Evolutionary conservation across 1,140 invertebrate genomes (phyloP), one percentile per base, ranked within the genome.

Genomic region (Dryas iulia): DNA sequence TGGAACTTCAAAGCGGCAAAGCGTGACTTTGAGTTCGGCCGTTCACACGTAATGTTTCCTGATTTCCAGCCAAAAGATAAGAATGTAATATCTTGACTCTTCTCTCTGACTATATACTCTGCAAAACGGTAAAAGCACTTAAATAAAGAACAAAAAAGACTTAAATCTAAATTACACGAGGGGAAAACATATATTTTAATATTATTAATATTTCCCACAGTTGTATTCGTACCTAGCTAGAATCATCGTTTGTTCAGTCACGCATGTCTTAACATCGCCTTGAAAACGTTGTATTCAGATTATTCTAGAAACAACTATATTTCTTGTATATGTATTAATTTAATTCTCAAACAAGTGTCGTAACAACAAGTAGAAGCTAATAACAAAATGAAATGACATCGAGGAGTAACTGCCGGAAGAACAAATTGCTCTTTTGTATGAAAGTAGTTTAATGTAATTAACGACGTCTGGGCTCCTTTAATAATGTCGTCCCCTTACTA

Each of bases 401-500:
- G 70, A 74, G 76, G 76, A 70, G 61, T 78, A 78, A 74, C 72
- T 58, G 71, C 72, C 81, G 84, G 84, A 86, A 78, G 79, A 56
- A 81, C 73, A 79, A 86, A 86, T 86, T 86, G 84, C 74, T 78
- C 81, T 74, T 86, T 84, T 82, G 66, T 78, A 81, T 75, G 79
- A 67, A 69, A 71, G 76, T 67, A 61, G 56, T 73, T 72, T 77
- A 79, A 79, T 72, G 67, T 76, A 76, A 82, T 79, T 82, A 79
- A 82, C 68, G 69, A 78, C 31, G 64, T 68, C 66, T 68, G 66
- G 47, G 25, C 11, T 47, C 58, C 24, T 56, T 26, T 56, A 56
- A 26, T 56, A 56, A 26, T 56, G 53, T 54, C 11, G 39, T 61
- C 59, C 59, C 59, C 35, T 61, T 10, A 61, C 11, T 47, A 61